Evolutionary conservation across 2,113 vertebrate species (phyloP).

Genomic region (Crypturellus undulatus): DNA sequence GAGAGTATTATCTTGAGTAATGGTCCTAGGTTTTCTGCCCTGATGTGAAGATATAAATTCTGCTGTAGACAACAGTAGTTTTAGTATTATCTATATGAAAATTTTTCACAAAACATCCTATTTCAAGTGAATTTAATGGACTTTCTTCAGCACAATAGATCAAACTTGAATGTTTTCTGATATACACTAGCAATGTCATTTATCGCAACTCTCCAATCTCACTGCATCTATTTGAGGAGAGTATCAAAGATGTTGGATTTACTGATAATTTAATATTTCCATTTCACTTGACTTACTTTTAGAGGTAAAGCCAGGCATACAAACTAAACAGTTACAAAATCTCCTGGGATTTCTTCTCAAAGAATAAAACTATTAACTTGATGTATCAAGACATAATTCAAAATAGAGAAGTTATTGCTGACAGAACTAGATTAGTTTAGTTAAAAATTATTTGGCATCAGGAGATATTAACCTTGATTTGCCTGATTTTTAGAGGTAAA

Average conservation of each 20-base stretch:
- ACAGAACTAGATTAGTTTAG: background rate
- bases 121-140: background rate
- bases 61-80: background rate
- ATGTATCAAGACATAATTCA: constrained; percentile 4
- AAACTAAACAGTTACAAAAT: constrained; percentile 38
- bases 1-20: background rate
- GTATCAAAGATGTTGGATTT: constrained; percentile 7
- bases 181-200: background rate
- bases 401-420: background rate
- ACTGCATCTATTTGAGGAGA: background rate
- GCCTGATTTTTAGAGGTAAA: background rate
- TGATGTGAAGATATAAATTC: background rate
- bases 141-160: background rate
- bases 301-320: background rate
- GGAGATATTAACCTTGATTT: background rate
- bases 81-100: background rate
- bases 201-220: background rate
- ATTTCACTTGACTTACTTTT: constrained; percentile 29
- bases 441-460: background rate
- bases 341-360: constrained; percentile 18
- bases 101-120: background rate
- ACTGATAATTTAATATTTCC: constrained; percentile 29
- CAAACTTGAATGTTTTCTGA: background rate
- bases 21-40: background rate
- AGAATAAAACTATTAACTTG: constrained; percentile 17